Evolutionary conservation across 2,888 invertebrate genomes (phyloP), one percentile per base, ranked within the genome.

Genomic region (Cheilosia vulpina): DNA sequence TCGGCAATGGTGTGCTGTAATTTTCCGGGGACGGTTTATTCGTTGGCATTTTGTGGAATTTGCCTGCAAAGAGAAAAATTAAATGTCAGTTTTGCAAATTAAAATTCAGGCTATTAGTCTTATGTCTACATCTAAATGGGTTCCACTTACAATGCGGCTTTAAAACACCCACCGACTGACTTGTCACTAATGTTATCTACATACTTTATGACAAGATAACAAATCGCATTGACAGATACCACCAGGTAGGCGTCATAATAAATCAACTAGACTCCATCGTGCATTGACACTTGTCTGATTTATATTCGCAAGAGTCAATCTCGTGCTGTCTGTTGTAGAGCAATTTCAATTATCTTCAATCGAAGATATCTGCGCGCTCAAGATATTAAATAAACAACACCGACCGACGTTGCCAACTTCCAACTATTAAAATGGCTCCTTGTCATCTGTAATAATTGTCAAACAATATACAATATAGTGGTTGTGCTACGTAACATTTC

Each of bases 1-100:
- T 80, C 4, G 75, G 88, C 80, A 85, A 80, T 65, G 65, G 77
- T 65, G 50, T 85, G 72, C 75, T 83, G 50, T 87, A 87, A 57
- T 89, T 88, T 85, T 89, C 89, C 69, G 91, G 89, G 88, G 91
- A 91, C 89, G 90, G 89, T 88, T 91, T 90, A 85, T 89, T 90
- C 82, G 90, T 90, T 89, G 89, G 91, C 92, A 92, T 92, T 87
- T 89, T 90, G 89, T 89, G 89, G 88, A 89, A 88, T 89, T 90
- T 88, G 89, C 89, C 90, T 90, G 87, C 17, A 90, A 88, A 62
- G 6, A 53, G 38, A 57, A 47, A 60, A 27, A 38, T 43, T 13
- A 38, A 38, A 13, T 13, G 31, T 31, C 31, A 31, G 31, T 9
- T 9, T 31, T 1, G 9, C 9, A 31, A 31, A 9, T 31, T 9